Evolutionary conservation across 2,113 vertebrate genomes (phyloP), one percentile per base, ranked within the genome.

Genomic region (Recurvirostra avosetta): DNA sequence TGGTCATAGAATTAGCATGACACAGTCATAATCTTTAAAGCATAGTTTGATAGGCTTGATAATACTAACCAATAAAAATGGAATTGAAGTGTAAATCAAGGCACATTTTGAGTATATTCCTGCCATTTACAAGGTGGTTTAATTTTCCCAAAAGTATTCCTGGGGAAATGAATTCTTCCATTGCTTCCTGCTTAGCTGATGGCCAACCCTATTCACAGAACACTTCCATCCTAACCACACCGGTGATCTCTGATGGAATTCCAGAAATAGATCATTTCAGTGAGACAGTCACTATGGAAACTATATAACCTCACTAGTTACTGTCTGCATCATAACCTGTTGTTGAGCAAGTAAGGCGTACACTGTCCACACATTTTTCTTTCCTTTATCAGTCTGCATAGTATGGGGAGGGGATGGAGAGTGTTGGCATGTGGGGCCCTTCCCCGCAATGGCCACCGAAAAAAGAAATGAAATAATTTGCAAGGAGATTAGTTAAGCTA

Each of bases 241-340:
- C 11, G 5, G 62, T 97, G 66, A 62, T 94, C 3, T 26, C 84
- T 98, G 94, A 92, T 72, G 68, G 81, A 94, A 96, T 89, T 96
- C 94, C 91, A 97, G 89, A 93, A 95, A 96, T 66, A 97, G 83
- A 90, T 91, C 14, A 92, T 90, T 95, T 59, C 75, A 80, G 83
- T 61, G 56, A 91, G 77, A 78, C 59, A 58, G 40, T 97, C 88
- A 70, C 96, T 95, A 95, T 97, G 96, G 98, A 96, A 97, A 98
- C 96, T 40, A 43, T 65, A 41, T 53, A 75, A 84, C 71, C 72
- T 79, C 65, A 56, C 77, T 88, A 74, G 66, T 92, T 92, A 56
- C 80, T 88, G 52, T 38, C 25, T 96, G 80, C 93, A 73, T 29
- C 34, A 79, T 77, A 91, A 90, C 22, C 41, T 4, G 5, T 32